Percentiles rank a stretch among this genome's conserved stretches.
Evolutionary conservation across 1,140 invertebrate genomes (phyloP).

Genomic region (Drosophila kepulauana): DNA sequence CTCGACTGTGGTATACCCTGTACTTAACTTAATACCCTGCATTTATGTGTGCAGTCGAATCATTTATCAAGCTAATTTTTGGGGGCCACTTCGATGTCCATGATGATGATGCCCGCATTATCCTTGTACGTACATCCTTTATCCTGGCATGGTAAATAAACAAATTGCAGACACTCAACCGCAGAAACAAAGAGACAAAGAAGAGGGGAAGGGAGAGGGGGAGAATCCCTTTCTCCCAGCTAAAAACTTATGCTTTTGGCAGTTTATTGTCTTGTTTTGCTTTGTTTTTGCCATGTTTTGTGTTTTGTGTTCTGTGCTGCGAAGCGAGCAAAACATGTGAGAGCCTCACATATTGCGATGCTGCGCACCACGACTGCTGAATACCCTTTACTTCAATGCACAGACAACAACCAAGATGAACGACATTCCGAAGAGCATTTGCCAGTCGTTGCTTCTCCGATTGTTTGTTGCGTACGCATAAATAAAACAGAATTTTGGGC

Average conservation of each 20-base stretch:
- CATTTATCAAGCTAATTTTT: slow-evolving; percentile 10
- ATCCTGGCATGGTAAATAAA: slow-evolving; percentile 22
- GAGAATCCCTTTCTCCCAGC: slow-evolving; percentile 15
- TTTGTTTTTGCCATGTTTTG: slow-evolving; percentile 39
- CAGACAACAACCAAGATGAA: no score
- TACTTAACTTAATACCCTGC: not conserved
- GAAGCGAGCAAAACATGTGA: slow-evolving; percentile 20
- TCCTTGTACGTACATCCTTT: not conserved
- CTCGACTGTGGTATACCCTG: no score
- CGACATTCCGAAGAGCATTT: not conserved
- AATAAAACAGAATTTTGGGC: slow-evolving; percentile 16
- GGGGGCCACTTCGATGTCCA: not conserved
- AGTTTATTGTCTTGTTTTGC: slow-evolving; percentile 77
- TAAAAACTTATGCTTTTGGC: slow-evolving; percentile 71
- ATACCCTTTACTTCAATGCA: not conserved
- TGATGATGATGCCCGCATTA: not conserved
- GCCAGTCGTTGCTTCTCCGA: not conserved
- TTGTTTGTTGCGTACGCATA: not conserved
- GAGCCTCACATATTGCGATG: not conserved
- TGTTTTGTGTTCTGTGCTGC: slow-evolving; percentile 15
- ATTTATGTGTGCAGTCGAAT: not conserved
- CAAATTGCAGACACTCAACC: slow-evolving; percentile 41
- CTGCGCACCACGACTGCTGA: not conserved
- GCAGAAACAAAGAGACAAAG: not conserved
- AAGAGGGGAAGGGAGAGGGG: not conserved